Conservation (phyloP, 2,113 vertebrate genomes). For the Phyllopteryx taeniolatus region DNA sequence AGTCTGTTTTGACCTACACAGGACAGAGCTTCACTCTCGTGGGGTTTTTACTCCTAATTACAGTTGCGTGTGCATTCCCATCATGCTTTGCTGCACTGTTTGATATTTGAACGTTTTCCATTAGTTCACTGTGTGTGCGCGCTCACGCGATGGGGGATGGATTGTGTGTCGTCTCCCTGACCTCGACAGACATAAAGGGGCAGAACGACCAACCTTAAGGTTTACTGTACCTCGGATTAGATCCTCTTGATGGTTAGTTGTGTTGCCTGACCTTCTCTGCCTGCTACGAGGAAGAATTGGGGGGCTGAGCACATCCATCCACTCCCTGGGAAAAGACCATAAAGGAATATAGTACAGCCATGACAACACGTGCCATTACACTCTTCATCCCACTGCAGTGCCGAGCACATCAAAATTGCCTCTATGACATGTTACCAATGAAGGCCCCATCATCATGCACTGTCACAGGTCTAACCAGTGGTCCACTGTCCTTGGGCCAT, state of each 20-base stretch:
- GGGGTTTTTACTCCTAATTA: constrained; percentile 52
- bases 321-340: constrained; percentile 67
- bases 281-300: constrained; percentile 68
- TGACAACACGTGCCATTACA: constrained; percentile 41
- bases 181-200: constrained; percentile 33
- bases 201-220: constrained; percentile 35
- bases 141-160: constrained; percentile 11
- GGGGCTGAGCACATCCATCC: constrained; percentile 76
- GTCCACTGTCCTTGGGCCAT: constrained; percentile 60
- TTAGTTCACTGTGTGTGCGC: constrained; percentile 22
- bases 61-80: constrained; percentile 36
- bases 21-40: constrained; percentile 57
- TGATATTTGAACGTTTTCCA: constrained; percentile 25
- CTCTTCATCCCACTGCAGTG: constrained; percentile 29
- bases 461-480: constrained; percentile 50
- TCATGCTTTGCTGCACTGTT: constrained; percentile 24
- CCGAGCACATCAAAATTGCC: constrained; percentile 25
- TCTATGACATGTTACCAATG: constrained; percentile 56
- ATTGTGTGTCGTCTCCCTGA: constrained; percentile 36
- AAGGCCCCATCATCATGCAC: constrained; percentile 46
- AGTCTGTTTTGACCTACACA: constrained; percentile 69
- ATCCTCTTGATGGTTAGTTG: constrained; percentile 44
- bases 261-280: constrained; percentile 56
- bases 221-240: constrained; percentile 60
- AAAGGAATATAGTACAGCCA: constrained; percentile 52